Evolutionary conservation across 30 jellyfish, hydroid and myxozoan genomes (phyloP), one percentile per base, ranked within the genome.

Genomic region (Aurelia aurita): DNA sequence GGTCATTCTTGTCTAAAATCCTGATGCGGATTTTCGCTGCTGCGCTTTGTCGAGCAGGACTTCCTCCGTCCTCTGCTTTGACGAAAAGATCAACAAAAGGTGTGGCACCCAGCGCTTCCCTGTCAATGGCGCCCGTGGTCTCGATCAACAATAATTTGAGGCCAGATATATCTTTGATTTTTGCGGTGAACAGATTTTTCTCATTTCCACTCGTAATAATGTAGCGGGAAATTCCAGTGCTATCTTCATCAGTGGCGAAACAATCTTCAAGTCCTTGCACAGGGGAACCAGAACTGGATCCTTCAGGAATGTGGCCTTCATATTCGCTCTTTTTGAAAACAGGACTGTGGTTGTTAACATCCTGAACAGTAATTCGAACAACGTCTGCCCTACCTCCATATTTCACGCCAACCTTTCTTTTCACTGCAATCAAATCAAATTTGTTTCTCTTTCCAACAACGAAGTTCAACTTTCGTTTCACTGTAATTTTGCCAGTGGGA

Each of bases 191-290:
- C 63, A 87, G 83, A 73, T 93, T 84, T 13, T 83, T 74, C 23
- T 81, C 62, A 57, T 82, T 93, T 15, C 97, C 97, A 66, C 70
- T 88, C 10, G 87, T 75, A 12, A 93, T 93, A 10, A 66, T 55
- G 69, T 93, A 93, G 13, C 61, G 87, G 21, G 72, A 20, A 35
- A 93, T 58, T 4, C 97, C 95, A 19, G 92, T 63, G 57, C 96
- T 93, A 84, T 93, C 98, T 64, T 82, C 27, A 59, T 93, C 98
- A 19, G 96, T 93, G 6, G 98, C 98, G 63, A 93, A 93, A 70
- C 98, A 93, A 69, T 93, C 98, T 51, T 93, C 97, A 23, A 93
- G 85, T 15, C 98, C 98, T 12, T 45, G 76, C 53, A 93, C 98
- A 6, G 88, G 61, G 55, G 97, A 80, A 26, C 97, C 98, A 34